Evolutionary conservation across 64 coral and sea anemone species (phyloP), one percentile per base, ranked within the genome.

Genomic region (Dendronephthya gigantea): DNA sequence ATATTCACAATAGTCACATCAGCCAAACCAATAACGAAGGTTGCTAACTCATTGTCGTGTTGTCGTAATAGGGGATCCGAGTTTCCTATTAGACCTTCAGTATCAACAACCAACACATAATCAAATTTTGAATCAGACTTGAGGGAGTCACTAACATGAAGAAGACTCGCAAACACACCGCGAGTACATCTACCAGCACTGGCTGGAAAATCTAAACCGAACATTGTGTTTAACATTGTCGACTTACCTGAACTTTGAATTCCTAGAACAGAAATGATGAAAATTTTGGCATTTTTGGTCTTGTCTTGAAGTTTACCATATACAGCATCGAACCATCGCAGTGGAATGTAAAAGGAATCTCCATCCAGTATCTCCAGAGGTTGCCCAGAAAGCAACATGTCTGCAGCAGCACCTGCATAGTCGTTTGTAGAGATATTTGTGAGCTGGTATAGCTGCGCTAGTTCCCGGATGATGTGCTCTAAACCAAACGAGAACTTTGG

Each of bases 191-290:
- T 62, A 62, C 55, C 55, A 23, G 55, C 55, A 27, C 55, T 62
- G 17, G 25, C 55, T 62, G 55, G 55, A n/a, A n/a, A 62, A 62
- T 62, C 55, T 27, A 62, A 23, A 62, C 55, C 55, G 4, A 62
- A 62, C 55, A 62, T 62, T n/a, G 55, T 62, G 55, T 62, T 62
- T 22, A 62, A 62, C 55, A 62, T 62, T 62, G 55, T 62, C 19
- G 55, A 62, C 55, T 62, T 62, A 62, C 55, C 55, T 62, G 55
- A 62, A 62, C 55, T 62, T 62, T 62, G 55, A 22, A 62, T 62
- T 62, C 55, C 55, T 62, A 62, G 19, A 15, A 62, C 55, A 6
- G 55, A 62, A 62, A 62, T 62, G n/a, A n/a, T 27, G 25, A 15
- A 62, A 62, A 62, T 62, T 62, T 62, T 62, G 25, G 55, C 55